Evolutionary conservation across 2,113 vertebrate genomes (phyloP).

Genomic region (Anolis carolinensis): DNA sequence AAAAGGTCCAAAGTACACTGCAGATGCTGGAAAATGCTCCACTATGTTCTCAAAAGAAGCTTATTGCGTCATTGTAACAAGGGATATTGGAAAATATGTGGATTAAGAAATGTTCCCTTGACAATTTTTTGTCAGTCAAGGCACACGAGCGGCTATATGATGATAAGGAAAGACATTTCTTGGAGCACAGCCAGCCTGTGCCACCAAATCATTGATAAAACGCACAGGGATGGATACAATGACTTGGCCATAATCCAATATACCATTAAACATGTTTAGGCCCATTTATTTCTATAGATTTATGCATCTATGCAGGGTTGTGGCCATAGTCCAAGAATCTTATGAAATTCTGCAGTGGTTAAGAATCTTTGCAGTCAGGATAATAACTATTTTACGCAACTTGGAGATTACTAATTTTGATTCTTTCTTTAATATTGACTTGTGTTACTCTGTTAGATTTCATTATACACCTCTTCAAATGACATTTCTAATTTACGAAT

Average conservation of each 20-base stretch:
- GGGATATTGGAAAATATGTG: neutral
- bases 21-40: constrained; percentile 38
- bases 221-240: neutral
- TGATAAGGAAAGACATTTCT: neutral
- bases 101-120: neutral
- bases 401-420: neutral
- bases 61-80: neutral
- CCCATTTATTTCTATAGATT: neutral
- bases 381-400: neutral
- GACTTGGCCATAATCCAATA: neutral
- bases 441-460: neutral
- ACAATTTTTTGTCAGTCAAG: neutral
- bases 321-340: neutral
- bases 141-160: neutral
- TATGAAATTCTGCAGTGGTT: neutral
- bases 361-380: neutral
- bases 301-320: neutral
- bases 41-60: neutral
- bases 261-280: neutral
- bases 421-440: neutral
- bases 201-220: neutral
- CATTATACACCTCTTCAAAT: too few relatives aligned
- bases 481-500: too few relatives aligned
- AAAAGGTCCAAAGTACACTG: neutral
- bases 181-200: neutral